A percentile compares a stretch with the other conserved stretches of the same genome.
phyloP scores from a whole-genome alignment of 2,888 invertebrate species.

The Morinoia aosen region DNA sequence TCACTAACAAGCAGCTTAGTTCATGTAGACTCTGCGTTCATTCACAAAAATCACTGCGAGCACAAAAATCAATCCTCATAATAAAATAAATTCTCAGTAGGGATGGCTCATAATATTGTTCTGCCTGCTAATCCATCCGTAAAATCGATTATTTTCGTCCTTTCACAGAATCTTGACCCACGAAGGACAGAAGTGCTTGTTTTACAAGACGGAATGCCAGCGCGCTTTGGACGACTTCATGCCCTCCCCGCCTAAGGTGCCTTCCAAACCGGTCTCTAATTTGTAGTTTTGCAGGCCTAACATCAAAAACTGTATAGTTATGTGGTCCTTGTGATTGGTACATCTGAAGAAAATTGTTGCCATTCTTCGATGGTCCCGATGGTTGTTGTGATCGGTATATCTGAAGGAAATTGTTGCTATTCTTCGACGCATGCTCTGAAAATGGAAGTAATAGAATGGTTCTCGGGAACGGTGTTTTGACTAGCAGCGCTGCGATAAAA shows the following conservation, averaged over 20 bases:
- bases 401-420: not conserved
- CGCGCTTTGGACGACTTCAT: constrained; percentile 33
- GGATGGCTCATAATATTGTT: not conserved
- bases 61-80: no score
- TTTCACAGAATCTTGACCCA: constrained; percentile 31
- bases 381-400: not conserved
- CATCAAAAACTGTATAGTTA: not conserved
- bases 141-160: not conserved
- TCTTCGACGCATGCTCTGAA: not conserved
- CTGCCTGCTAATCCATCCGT: not conserved
- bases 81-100: not conserved
- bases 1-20: no score
- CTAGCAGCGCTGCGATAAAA: not conserved
- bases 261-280: not conserved
- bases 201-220: constrained; percentile 41
- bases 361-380: not conserved
- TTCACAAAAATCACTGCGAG: no score
- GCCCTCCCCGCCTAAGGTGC: not conserved
- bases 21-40: no score
- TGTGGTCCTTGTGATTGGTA: not conserved
- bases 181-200: constrained; percentile 29
- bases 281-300: not conserved
- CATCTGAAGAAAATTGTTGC: not conserved
- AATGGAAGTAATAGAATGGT: not conserved
- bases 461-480: not conserved